Conservation (phyloP, 2,888 invertebrate genomes). For the Philhelius pedissequus region DNA sequence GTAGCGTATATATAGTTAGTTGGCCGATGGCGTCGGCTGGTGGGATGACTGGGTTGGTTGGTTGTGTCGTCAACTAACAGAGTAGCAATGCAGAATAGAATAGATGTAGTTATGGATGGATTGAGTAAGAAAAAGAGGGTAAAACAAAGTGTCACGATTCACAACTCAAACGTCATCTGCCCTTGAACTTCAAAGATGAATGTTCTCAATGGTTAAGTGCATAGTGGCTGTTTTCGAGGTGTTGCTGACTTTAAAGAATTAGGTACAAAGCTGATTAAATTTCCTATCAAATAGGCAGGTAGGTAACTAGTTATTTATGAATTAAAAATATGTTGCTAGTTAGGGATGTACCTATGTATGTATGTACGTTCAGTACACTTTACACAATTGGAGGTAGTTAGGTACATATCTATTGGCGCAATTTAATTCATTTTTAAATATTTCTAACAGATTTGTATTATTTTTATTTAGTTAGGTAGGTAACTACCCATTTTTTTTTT, state of each 20-base stretch:
- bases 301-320: too few species aligned
- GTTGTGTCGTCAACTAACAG: constrained; percentile 22
- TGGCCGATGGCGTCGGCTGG: not conserved
- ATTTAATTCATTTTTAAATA: too few species aligned
- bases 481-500: too few species aligned
- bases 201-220: constrained; percentile 42
- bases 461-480: too few species aligned
- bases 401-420: too few species aligned
- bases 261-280: not conserved
- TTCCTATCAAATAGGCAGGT: not conserved
- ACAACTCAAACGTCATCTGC: constrained; percentile 68
- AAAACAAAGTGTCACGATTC: constrained; percentile 57
- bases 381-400: too few species aligned
- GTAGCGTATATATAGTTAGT: constrained; percentile 38
- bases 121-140: constrained; percentile 35
- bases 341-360: too few species aligned
- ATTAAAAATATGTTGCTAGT: too few species aligned
- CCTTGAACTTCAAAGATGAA: constrained; percentile 71
- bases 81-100: not conserved
- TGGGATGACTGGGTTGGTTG: constrained; percentile 22
- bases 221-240: not conserved
- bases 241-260: not conserved
- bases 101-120: constrained; percentile 6
- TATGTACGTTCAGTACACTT: too few species aligned
- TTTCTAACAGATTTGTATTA: too few species aligned